These are phyloP conservation scores for Petromus typicus DNA, from an alignment of 2,113 vertebrate genomes.

Conservation along the genomic window DNA sequence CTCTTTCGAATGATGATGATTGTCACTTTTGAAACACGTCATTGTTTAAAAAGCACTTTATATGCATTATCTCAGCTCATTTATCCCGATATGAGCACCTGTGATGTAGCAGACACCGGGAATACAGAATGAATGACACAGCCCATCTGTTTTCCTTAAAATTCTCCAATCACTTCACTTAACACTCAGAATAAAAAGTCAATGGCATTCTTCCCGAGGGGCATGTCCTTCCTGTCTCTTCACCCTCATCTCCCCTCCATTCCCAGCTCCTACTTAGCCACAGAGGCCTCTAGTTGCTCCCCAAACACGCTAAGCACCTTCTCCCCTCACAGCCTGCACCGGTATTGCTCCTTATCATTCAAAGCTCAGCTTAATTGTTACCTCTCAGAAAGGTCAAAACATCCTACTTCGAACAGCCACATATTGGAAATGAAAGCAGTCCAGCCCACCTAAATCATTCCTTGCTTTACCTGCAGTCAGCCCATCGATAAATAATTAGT, in stretches of 20 bases:
- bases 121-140: slow-evolving; percentile 5
- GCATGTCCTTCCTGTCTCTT: neutral
- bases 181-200: neutral
- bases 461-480: neutral
- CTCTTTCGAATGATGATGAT: slow-evolving; percentile 38
- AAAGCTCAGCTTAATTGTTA: slow-evolving; percentile 15
- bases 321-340: neutral
- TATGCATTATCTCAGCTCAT: slow-evolving; percentile 63
- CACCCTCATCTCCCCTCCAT: neutral
- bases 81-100: slow-evolving; percentile 43
- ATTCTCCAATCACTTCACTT: neutral
- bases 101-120: slow-evolving; percentile 9
- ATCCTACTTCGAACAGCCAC: neutral
- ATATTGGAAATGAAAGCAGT: slow-evolving; percentile 7
- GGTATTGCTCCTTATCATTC: neutral
- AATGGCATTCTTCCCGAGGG: neutral
- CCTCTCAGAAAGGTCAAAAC: neutral
- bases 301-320: neutral
- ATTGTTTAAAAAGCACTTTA: slow-evolving; percentile 69
- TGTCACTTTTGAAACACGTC: slow-evolving; percentile 55
- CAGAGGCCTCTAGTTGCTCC: neutral
- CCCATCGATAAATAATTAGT: neutral
- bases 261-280: neutral
- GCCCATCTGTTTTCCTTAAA: neutral
- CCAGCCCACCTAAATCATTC: neutral